These are phyloP conservation scores for Homarus americanus DNA, from an alignment of 1,140 invertebrate genomes.

Conservation along the genomic window DNA sequence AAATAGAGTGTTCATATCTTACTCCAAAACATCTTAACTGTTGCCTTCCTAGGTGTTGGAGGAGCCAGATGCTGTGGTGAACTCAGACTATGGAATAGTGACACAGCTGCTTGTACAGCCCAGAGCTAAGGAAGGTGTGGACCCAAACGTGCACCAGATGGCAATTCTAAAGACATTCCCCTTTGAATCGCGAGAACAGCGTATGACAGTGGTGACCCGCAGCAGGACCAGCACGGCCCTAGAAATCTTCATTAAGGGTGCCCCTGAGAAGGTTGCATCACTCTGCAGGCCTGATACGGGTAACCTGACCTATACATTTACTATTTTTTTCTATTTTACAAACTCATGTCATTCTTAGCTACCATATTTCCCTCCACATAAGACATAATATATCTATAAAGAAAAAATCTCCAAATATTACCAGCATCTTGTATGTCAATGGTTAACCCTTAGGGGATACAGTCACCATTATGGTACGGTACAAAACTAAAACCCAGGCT, in stretches of 20 bases:
- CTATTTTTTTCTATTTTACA: no score
- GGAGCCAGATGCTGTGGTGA: slow-evolving; percentile 63
- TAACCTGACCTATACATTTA: slow-evolving; percentile 72
- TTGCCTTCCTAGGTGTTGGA: slow-evolving; percentile 42
- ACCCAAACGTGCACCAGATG: slow-evolving; percentile 72
- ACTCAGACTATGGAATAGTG: slow-evolving; percentile 75
- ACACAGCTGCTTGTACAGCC: slow-evolving; percentile 74
- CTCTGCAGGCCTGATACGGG: slow-evolving; percentile 79
- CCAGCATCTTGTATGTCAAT: no score
- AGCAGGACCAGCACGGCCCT: slow-evolving; percentile 77
- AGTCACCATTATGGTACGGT: no score
- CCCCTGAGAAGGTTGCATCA: slow-evolving; percentile 79
- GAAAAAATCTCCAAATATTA: no score
- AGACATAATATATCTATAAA: no score
- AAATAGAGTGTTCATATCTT: no score
- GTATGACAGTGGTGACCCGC: slow-evolving; percentile 80
- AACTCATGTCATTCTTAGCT: background rate
- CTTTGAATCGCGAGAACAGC: slow-evolving; percentile 79
- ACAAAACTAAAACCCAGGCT: no score
- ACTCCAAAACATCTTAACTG: background rate
- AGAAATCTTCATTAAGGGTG: slow-evolving; percentile 80
- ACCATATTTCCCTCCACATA: no score
- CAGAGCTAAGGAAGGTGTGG: slow-evolving; percentile 13
- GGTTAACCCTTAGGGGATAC: no score
- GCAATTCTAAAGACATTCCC: slow-evolving; percentile 80